phyloP scores from a whole-genome alignment of 2,797 vertebrate genomes.

The Tenualosa thibaudeaui region DNA sequence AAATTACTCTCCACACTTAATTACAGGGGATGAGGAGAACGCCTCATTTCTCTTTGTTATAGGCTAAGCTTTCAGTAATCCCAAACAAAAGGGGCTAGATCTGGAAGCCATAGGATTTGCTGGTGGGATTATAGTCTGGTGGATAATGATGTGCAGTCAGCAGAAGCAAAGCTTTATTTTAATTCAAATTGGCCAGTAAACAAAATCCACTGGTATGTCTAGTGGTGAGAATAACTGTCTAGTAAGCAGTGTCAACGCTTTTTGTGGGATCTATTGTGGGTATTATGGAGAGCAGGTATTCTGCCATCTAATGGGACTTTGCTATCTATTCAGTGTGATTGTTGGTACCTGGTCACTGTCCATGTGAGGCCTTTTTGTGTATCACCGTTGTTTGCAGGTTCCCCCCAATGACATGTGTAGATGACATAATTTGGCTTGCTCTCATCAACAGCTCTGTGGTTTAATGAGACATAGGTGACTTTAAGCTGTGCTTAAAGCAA shows the following conservation, averaged over 20 bases:
- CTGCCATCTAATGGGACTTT: slow-evolving; percentile 33
- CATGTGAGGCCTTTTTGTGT: background rate
- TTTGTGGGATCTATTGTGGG: slow-evolving; percentile 44
- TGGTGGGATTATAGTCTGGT: slow-evolving; percentile 89
- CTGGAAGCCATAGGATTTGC: slow-evolving; percentile 90
- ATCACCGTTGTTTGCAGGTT: background rate
- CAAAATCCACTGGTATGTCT: slow-evolving; percentile 89
- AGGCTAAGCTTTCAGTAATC: slow-evolving; percentile 98
- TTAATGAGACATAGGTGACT: background rate
- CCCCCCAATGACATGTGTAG: background rate
- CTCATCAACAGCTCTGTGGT: background rate
- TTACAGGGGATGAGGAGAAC: slow-evolving; percentile 96
- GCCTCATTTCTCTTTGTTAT: slow-evolving; percentile 99
- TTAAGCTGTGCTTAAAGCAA: background rate
- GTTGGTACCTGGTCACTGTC: slow-evolving; percentile 29
- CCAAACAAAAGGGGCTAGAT: slow-evolving; percentile 98
- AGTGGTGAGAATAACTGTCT: slow-evolving; percentile 80
- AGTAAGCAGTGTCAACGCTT: slow-evolving; percentile 68
- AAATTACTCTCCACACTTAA: slow-evolving; percentile 99
- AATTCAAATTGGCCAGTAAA: slow-evolving; percentile 99
- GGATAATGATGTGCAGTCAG: slow-evolving; percentile 94
- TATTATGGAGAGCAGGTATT: slow-evolving; percentile 45
- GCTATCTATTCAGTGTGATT: slow-evolving; percentile 38
- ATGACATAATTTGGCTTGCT: background rate
- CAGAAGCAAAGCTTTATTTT: slow-evolving; percentile 95